Evolutionary conservation across 37 sponge, comb jelly and placozoan species (phyloP).

Genomic region (Oscarella lobularis): DNA sequence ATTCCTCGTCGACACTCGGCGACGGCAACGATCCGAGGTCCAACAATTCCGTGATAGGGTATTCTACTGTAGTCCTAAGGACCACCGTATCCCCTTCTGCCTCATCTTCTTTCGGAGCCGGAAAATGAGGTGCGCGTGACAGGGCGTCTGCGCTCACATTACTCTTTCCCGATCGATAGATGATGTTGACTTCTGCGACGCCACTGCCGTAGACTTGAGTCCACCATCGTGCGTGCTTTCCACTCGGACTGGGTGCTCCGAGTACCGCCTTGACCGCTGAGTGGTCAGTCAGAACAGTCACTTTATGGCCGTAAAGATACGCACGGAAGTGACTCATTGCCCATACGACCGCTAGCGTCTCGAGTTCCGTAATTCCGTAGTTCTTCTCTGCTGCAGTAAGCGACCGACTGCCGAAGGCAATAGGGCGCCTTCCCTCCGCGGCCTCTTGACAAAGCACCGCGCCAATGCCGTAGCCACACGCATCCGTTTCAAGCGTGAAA

Average conservation of each 20-base stretch:
- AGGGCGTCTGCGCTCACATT: conserved; percentile 33
- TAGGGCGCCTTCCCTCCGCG: no score
- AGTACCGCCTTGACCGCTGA: conserved; percentile 41
- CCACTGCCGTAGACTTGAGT: conserved; percentile 12
- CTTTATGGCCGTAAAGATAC: conserved; percentile 25
- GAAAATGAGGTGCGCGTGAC: conserved; percentile 9
- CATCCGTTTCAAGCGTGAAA: conserved; percentile 43
- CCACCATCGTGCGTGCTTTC: conserved; percentile 48
- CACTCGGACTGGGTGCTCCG: conserved; percentile 16
- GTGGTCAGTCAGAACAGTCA: conserved; percentile 25
- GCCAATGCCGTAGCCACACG: conserved; percentile 25
- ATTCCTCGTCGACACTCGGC: neutral
- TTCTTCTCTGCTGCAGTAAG: conserved; percentile 26
- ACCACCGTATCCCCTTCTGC: conserved; percentile 13
- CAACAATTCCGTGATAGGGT: conserved; percentile 1
- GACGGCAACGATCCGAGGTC: neutral
- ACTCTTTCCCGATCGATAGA: conserved; percentile 15
- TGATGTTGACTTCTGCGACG: conserved; percentile 3
- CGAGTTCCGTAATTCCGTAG: conserved; percentile 45
- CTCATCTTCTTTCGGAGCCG: conserved; percentile 3
- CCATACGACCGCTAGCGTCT: conserved; percentile 55
- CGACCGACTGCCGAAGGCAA: conserved; percentile 38
- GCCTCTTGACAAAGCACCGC: no score
- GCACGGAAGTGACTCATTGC: conserved; percentile 25
- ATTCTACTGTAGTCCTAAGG: neutral